Evolutionary conservation across 2,113 vertebrate species (phyloP).

Genomic region (Stegostoma tigrinum): DNA sequence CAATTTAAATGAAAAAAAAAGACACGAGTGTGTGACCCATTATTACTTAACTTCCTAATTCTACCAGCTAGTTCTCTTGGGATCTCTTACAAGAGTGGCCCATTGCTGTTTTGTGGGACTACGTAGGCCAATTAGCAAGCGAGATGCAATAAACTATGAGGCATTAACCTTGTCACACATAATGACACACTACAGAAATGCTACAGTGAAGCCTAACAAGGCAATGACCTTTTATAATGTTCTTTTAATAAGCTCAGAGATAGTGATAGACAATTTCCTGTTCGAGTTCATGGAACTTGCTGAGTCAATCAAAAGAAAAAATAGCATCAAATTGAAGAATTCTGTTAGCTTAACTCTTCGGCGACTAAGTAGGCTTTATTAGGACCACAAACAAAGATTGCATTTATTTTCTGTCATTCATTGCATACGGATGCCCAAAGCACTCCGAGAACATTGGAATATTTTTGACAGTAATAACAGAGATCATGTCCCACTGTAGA

Average conservation of each 20-base stretch:
- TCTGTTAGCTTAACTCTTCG: constrained; percentile 19
- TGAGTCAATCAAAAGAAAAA: neutral
- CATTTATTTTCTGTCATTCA: neutral
- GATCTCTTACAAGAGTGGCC: neutral
- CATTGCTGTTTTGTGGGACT: neutral
- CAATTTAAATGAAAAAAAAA: constrained; percentile 9
- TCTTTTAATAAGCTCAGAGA: constrained; percentile 23
- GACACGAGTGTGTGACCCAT: neutral
- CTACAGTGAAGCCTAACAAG: neutral
- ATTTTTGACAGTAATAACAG: neutral
- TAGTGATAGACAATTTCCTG: constrained; percentile 33
- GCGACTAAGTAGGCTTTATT: neutral
- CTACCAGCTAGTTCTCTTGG: neutral
- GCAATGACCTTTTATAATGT: constrained; percentile 22
- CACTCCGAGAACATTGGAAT: neutral
- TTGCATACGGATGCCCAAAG: neutral
- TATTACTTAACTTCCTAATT: constrained; percentile 7
- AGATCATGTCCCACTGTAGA: neutral
- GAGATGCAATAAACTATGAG: constrained; percentile 24
- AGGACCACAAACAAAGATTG: neutral
- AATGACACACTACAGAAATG: constrained; percentile 7
- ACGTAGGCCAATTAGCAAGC: neutral
- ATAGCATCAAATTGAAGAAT: neutral
- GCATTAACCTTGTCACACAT: constrained; percentile 24
- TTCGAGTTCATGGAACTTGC: constrained; percentile 14